A percentile compares a stretch with the other conserved stretches of the same genome.
These are phyloP conservation scores for Cuniculus paca DNA, from an alignment of 2,797 vertebrate species.

Conservation along the genomic window DNA sequence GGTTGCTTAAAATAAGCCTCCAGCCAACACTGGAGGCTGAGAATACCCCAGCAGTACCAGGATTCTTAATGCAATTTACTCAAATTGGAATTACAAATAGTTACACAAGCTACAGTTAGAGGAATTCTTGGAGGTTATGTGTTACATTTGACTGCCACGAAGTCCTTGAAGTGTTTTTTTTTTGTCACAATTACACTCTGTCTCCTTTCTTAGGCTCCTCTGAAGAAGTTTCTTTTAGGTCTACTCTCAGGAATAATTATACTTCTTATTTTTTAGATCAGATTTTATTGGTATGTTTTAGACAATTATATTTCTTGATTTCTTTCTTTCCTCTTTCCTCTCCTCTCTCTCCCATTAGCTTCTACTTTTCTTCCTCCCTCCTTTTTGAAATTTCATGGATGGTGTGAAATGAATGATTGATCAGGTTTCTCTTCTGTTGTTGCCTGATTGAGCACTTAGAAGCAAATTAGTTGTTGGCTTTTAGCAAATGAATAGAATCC, in stretches of 20 bases:
- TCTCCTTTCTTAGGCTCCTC: not conserved
- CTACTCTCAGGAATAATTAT: constrained; percentile 1
- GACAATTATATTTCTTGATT: not conserved
- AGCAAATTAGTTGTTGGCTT: not conserved
- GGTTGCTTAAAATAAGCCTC: constrained; percentile 52
- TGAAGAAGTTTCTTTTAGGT: constrained; percentile 34
- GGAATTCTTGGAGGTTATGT: not conserved
- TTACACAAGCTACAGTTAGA: not conserved
- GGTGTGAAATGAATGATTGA: not conserved
- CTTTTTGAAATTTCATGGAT: not conserved
- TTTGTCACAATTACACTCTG: not conserved
- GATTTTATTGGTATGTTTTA: not conserved
- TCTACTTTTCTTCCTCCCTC: not conserved
- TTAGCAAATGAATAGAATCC: not conserved
- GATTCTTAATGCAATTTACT: constrained; percentile 52
- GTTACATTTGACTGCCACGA: not conserved
- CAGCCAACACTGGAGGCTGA: not conserved
- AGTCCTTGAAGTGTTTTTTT: constrained; percentile 13
- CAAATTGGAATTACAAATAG: constrained; percentile 70
- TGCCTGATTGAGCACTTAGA: not conserved
- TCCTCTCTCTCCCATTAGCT: not conserved
- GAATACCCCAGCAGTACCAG: not conserved
- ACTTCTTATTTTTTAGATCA: not conserved
- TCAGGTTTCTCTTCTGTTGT: not conserved
- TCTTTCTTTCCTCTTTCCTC: not conserved